A percentile compares a stretch with the other conserved stretches of the same genome.
phyloP scores from a whole-genome alignment of 2,888 invertebrate species.

The Conchocele bisecta region DNA sequence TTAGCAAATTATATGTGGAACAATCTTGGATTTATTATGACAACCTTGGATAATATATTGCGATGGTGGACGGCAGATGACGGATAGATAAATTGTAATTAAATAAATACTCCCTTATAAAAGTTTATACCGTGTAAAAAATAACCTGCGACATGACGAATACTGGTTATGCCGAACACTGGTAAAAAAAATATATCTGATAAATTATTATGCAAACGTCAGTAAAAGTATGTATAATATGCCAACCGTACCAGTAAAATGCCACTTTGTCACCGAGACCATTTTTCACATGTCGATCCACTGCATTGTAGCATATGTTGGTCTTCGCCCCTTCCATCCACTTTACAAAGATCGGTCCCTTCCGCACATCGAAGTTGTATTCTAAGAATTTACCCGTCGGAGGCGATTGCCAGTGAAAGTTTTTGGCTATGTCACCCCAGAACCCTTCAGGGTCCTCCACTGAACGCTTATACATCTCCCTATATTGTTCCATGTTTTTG shows the following conservation, averaged over 20 bases:
- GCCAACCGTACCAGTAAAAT: slow-evolving; percentile 94
- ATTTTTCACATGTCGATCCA: slow-evolving; percentile 95
- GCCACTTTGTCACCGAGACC: slow-evolving; percentile 95
- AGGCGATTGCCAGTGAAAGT: slow-evolving; percentile 92
- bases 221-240: too few relatives aligned
- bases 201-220: too few relatives aligned
- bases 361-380: slow-evolving; percentile 94
- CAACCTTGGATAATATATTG: too few relatives aligned
- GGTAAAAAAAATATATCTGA: too few relatives aligned
- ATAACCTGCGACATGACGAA: too few relatives aligned
- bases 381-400: slow-evolving; percentile 90
- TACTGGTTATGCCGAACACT: too few relatives aligned
- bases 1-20: too few relatives aligned
- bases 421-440: slow-evolving; percentile 96
- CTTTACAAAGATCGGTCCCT: slow-evolving; percentile 94
- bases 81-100: too few relatives aligned
- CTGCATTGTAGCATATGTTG: slow-evolving; percentile 96
- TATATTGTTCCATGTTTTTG: slow-evolving; percentile 89
- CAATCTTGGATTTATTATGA: too few relatives aligned
- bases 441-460: slow-evolving; percentile 94
- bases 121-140: too few relatives aligned
- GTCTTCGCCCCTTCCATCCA: slow-evolving; percentile 98
- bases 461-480: slow-evolving; percentile 92
- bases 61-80: too few relatives aligned
- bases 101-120: too few relatives aligned